A percentile compares a stretch with the other conserved stretches of the same genome.
These are phyloP conservation scores for Erebia palarica DNA, from an alignment of 2,888 invertebrate genomes.

Conservation along the genomic window DNA sequence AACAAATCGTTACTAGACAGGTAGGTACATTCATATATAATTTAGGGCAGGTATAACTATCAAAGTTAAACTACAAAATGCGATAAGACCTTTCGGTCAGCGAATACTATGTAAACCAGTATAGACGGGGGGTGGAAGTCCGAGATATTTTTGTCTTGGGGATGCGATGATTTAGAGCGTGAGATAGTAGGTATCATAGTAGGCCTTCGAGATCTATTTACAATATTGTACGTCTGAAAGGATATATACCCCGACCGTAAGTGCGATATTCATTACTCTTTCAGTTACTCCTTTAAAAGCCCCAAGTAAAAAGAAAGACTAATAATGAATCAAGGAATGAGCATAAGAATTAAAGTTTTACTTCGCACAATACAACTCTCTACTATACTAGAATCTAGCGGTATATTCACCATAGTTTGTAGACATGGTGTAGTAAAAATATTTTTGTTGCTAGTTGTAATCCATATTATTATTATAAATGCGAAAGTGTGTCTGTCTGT, in stretches of 20 bases:
- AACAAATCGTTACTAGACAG: background rate
- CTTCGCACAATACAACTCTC: background rate
- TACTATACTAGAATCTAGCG: too few species aligned
- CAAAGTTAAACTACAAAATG: slow-evolving; percentile 24
- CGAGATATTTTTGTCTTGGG: slow-evolving; percentile 57
- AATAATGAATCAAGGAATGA: background rate
- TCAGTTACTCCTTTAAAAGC: background rate
- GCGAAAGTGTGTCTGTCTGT: too few species aligned
- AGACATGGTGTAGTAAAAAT: too few species aligned
- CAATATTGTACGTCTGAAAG: slow-evolving; percentile 48
- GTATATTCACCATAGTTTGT: too few species aligned
- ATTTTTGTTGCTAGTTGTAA: too few species aligned
- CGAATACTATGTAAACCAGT: slow-evolving; percentile 56
- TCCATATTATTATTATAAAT: too few species aligned
- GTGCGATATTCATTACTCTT: background rate
- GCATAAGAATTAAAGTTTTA: too few species aligned
- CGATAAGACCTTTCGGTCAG: slow-evolving; percentile 46
- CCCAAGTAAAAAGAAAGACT: background rate
- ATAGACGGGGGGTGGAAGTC: slow-evolving; percentile 54
- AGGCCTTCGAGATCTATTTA: slow-evolving; percentile 53
- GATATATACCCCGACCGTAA: slow-evolving; percentile 42
- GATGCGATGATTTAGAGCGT: slow-evolving; percentile 61
- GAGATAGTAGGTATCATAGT: slow-evolving; percentile 49
- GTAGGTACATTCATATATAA: too few species aligned
- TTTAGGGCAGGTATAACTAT: background rate